phyloP scores from a whole-genome alignment of 2,113 vertebrate species.

The Neoarius graeffei region DNA sequence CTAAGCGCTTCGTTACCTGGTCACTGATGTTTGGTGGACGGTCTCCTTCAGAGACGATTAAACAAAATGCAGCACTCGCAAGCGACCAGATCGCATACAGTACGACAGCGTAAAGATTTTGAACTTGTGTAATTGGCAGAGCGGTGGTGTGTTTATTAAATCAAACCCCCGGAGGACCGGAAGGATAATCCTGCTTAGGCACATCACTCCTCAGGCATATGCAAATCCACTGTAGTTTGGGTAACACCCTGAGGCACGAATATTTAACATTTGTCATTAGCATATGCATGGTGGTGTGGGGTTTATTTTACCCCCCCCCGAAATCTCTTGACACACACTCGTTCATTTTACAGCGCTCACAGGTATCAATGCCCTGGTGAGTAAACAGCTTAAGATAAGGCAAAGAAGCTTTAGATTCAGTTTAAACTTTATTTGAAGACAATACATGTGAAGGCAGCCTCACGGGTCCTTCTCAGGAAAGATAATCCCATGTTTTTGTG shows the following conservation, averaged over 20 bases:
- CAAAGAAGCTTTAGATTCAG: neutral
- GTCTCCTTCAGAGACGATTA: neutral
- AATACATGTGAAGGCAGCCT: neutral
- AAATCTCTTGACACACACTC: neutral
- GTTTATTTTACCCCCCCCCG: neutral
- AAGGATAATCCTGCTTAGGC: constrained; percentile 43
- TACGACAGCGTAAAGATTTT: neutral
- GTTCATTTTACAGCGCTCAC: neutral
- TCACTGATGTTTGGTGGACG: neutral
- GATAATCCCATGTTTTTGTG: neutral
- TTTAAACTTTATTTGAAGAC: neutral
- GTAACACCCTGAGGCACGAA: constrained; percentile 12
- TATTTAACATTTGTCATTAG: constrained; percentile 38
- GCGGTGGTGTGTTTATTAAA: neutral
- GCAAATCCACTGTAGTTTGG: constrained; percentile 24
- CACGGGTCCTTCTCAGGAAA: neutral
- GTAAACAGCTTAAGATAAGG: neutral
- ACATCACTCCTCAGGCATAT: neutral
- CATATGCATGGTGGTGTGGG: neutral
- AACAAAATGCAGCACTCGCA: neutral
- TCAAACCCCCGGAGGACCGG: neutral
- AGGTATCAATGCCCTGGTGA: neutral
- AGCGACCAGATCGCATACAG: too few species aligned
- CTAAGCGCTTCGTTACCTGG: neutral
- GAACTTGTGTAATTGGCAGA: too few species aligned